Base-by-base conservation (phyloP, 2,113 vertebrate species). In the Dasyornis broadbenti region DNA sequence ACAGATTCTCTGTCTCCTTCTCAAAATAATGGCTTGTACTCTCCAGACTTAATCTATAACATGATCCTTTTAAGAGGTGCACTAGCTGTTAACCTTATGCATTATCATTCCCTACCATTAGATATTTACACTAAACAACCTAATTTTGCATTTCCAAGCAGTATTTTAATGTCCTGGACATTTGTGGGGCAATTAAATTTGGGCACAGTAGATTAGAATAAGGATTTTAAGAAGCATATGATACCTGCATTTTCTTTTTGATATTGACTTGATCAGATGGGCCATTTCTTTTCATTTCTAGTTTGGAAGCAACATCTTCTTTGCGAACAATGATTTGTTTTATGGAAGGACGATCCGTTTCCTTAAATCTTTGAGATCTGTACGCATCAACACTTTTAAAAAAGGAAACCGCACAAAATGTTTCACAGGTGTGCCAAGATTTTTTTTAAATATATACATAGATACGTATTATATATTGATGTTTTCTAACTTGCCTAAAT, bases 211-310 rank as follows among this genome's bases (percentile, higher is more conserved):
- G 45, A 61, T 69, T 18, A 77, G 10, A 18, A 69, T 65, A 77
- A 72, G 4, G 10, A 31, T 77, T 90, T 92, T 21, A 9, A 73
- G 23, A 30, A 75, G 8, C 17, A 3, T 31, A 18, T 35, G 52
- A 65, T 89, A 99, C 99, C 99, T 99, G 99, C 89, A 99, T 99
- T 97, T 97, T 99, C 96, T 99, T 99, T 96, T 99, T 99, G 87
- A 99, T 92, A 78, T 97, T 98, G 87, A 98, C 95, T 84, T 98
- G 97, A 89, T 97, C 79, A 73, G 98, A 70, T 69, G 94, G 95
- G n/a, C 80, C 96, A 76, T 96, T 97, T 83, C 78, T 96, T 61
- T 94, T 97, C n/a, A 97, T 98, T 56, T 99, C 98, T 17, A 97
- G 80, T 84, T 97, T 98, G 53, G 97, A 97, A 77, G 98, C 54